phyloP scores from a whole-genome alignment of 2,797 vertebrate species.

The Kryptolebias ocellatus region DNA sequence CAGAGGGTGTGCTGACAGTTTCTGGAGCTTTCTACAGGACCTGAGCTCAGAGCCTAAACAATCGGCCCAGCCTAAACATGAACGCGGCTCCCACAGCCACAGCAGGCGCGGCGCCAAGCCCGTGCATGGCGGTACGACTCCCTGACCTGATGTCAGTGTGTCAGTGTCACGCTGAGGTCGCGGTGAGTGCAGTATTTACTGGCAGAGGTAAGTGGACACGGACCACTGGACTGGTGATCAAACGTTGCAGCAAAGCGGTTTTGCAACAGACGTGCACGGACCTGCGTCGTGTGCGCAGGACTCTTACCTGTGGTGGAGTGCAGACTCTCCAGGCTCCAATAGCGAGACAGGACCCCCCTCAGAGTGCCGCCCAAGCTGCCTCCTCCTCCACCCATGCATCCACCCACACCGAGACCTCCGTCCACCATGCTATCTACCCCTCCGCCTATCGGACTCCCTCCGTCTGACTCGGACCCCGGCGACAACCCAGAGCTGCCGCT shows the following conservation, averaged over 20 bases:
- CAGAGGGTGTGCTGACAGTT: conserved; percentile 3
- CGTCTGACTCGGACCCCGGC: conserved; percentile 90
- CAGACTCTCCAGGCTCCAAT: conserved; percentile 96
- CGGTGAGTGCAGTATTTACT: neutral
- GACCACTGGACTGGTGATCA: neutral
- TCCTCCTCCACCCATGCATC: conserved; percentile 75
- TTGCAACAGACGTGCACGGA: neutral
- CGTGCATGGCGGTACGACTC: neutral
- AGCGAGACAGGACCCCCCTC: conserved; percentile 89
- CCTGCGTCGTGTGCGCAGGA: conserved; percentile 4
- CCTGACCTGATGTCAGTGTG: conserved; percentile 16
- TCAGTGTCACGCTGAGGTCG: neutral
- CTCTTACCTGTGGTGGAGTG: conserved; percentile 91
- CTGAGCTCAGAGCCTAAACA: conserved; percentile 1
- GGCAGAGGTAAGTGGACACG: neutral
- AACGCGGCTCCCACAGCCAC: conserved; percentile 1
- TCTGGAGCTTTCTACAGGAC: conserved; percentile 25
- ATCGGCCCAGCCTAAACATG: conserved; percentile 49
- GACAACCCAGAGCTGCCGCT: conserved; percentile 88
- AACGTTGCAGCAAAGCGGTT: neutral
- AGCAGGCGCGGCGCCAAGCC: conserved; percentile 1
- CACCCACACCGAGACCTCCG: conserved; percentile 55
- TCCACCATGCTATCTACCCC: conserved; percentile 54
- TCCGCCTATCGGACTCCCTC: conserved; percentile 81
- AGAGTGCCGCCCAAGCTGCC: conserved; percentile 79